Conservation (phyloP, 2,797 vertebrate genomes). For the Natrix natrix region DNA sequence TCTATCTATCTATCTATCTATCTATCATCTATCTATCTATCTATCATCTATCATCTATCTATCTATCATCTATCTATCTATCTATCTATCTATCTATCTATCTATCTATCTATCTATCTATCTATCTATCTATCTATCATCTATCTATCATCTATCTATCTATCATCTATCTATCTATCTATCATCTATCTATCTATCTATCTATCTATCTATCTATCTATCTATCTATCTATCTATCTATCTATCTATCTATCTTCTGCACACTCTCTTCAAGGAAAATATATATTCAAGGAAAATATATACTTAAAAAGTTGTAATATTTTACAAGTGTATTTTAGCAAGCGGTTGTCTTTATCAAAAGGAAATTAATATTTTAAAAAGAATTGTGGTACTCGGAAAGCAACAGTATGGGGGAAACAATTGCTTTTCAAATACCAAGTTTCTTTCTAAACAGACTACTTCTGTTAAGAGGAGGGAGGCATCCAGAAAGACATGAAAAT, state of each 20-base stretch:
- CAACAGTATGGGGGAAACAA: conserved; percentile 11
- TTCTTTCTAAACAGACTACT: conserved; percentile 27
- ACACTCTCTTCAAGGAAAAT: not conserved
- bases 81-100: too few relatives aligned
- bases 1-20: too few relatives aligned
- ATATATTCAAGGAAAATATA: not conserved
- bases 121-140: too few relatives aligned
- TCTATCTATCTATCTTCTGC: not conserved
- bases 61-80: too few relatives aligned
- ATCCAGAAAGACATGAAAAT: conserved; percentile 39
- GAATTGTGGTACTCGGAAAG: conserved; percentile 35
- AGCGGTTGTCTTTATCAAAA: not conserved
- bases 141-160: too few relatives aligned
- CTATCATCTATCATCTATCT: too few relatives aligned
- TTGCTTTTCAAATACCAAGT: not conserved
- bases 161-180: too few relatives aligned
- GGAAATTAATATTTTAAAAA: not conserved
- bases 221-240: too few relatives aligned
- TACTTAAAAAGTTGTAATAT: not conserved
- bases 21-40: too few relatives aligned
- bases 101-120: too few relatives aligned
- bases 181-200: too few relatives aligned
- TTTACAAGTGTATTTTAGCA: not conserved
- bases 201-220: too few relatives aligned
- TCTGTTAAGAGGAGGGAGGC: not conserved